Percentiles rank a stretch among this genome's conserved stretches.
Evolutionary conservation across 2,888 invertebrate species (phyloP).

Genomic region (Patella depressa): DNA sequence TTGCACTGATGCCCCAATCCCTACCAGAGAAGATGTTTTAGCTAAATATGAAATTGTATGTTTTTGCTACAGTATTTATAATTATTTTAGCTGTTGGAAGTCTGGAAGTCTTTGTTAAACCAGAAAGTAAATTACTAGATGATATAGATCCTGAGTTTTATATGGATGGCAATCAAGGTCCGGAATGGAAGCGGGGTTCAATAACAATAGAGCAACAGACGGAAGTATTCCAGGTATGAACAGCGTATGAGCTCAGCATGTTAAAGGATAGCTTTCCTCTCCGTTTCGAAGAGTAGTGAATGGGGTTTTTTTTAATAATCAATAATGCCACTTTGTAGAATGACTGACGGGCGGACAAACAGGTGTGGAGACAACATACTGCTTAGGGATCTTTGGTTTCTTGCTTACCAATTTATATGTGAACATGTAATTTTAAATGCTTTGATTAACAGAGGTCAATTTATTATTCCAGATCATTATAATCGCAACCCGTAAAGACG

Average conservation of each 20-base stretch:
- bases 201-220: constrained; percentile 35
- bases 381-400: constrained; percentile 12
- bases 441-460: background rate
- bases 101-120: constrained; percentile 39
- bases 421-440: no score
- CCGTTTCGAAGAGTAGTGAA: no score
- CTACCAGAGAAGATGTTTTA: background rate
- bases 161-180: constrained; percentile 48
- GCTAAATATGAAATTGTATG: background rate
- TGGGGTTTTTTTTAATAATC: no score
- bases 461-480: constrained; percentile 47
- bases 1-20: no score
- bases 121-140: constrained; percentile 20
- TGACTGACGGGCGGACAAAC: background rate
- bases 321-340: constrained; percentile 14
- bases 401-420: background rate
- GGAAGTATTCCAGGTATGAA: constrained; percentile 40
- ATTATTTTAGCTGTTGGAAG: constrained; percentile 42
- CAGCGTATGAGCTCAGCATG: no score
- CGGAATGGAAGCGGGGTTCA: constrained; percentile 43
- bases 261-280: no score
- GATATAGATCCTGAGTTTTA: constrained; percentile 37
- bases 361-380: background rate
- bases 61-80: background rate
- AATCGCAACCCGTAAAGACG: constrained; percentile 41